Evolutionary conservation across 2,888 invertebrate genomes (phyloP), one percentile per base, ranked within the genome.

Genomic region (Molorchus minor): DNA sequence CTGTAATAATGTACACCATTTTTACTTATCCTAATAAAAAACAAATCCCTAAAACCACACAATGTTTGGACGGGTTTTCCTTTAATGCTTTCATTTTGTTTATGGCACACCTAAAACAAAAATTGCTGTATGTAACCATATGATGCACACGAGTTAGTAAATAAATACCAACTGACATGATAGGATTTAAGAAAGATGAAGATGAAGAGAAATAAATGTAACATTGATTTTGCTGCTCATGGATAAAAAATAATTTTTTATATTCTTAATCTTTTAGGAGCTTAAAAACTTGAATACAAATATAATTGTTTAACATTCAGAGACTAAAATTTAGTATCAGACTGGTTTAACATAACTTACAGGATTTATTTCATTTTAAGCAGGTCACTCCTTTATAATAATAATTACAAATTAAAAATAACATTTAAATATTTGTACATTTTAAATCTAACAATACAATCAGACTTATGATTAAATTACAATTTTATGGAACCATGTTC

Each of bases 361-460:
- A 12, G 19, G 15, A 17, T 20, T 41, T 15, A 3, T 8, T 41
- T 20, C 16, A 41, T 7, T 19, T 19, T 41, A 41, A 41, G 3
- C 29, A 44, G 33, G 40, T 44, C 35, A 41, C 43, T 21, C 30
- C 19, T 20, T 20, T 13, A 30, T n/a, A n/a, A n/a, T n/a, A 45
- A 15, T 38, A 49, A 33, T 49, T 47, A 47, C 29, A 35, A 20
- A 12, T 35, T 38, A 38, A 49, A n/a, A 49, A 36, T 38, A 20
- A 33, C 33, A 49, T 49, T 35, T 17, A 43, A 52, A 53, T 29
- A 45, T 56, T 55, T 56, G 47, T 56, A 56, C 56, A 38, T 45
- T 19, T 20, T 44, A 45, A 53, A 25, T 33, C n/a, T 36, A 51
- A 51, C 21, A 21, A n/a, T 54, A 54, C 20, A 38, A 38, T 49